Base-by-base conservation (phyloP, 2,888 invertebrate species). In the Melieria omissa region DNA sequence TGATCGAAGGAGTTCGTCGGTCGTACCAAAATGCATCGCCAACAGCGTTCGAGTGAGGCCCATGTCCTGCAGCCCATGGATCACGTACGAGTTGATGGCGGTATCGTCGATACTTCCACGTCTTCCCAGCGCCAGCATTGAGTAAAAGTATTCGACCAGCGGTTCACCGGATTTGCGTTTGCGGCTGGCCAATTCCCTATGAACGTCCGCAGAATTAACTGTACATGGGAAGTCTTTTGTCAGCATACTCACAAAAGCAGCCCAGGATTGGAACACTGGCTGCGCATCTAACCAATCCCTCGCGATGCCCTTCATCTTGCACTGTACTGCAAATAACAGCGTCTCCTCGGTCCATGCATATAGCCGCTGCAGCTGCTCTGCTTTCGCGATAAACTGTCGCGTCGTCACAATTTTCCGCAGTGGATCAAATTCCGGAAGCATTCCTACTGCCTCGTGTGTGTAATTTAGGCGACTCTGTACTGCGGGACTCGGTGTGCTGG, bases 151-250 rank as follows among this genome's bases (percentile, higher is more conserved):
- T 52, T 52, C 52, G n/a, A 52, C 52, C 52, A 52, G 12, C 1
- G 52, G 12, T 8, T 52, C 52, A 14, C 52, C 1, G 12, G 12
- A 14, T 9, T 52, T 52, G 5, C 8, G 52, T 52, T 52, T 52
- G 8, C 52, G 52, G 4, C 52, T 52, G 5, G 52, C 9, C 52
- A 52, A 14, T 8, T 52, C 52, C 52, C 52, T 52, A 52, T 52
- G 52, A 52, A 52, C 52, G 14, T 52, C 52, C 52, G 52, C 52
- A n/a, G n/a, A n/a, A n/a, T n/a, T n/a, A n/a, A n/a, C n/a, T n/a
- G n/a, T n/a, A n/a, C n/a, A n/a, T 52, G 52, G 52, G n/a, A 52
- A 52, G n/a, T 52, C 52, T 52, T 52, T 52, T n/a, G n/a, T n/a
- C 4, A 52, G n/a, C 52, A 5, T 52, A 52, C 52, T 52, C 4